These are phyloP conservation scores for Macrophya alboannulata DNA, from an alignment of 2,888 invertebrate species.

Conservation along the genomic window DNA sequence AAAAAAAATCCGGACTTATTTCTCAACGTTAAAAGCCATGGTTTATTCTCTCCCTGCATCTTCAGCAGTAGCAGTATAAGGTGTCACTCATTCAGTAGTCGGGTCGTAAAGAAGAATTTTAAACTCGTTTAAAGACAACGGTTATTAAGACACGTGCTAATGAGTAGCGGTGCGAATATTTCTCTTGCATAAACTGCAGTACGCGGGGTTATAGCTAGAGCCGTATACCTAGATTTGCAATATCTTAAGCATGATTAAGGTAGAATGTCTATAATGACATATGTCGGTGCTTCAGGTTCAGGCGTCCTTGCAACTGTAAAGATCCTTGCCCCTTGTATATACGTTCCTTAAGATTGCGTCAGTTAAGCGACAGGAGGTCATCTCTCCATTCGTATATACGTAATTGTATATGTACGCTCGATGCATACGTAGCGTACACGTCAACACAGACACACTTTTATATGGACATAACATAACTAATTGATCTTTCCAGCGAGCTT, in stretches of 20 bases:
- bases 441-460: background rate
- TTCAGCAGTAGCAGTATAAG: background rate
- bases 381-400: slow-evolving; percentile 20
- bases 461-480: slow-evolving; percentile 43
- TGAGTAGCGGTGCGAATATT: slow-evolving; percentile 4
- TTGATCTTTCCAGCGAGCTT: slow-evolving; percentile 76
- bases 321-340: slow-evolving; percentile 77
- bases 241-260: slow-evolving; percentile 23
- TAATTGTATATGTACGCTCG: background rate
- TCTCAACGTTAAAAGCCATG: background rate
- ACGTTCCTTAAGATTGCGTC: slow-evolving; percentile 52
- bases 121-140: slow-evolving; percentile 27
- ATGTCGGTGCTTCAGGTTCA: slow-evolving; percentile 68
- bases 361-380: slow-evolving; percentile 51
- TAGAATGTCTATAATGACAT: slow-evolving; percentile 62
- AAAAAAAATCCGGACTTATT: background rate
- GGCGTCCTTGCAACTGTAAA: slow-evolving; percentile 77
- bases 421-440: no score
- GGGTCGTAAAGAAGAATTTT: slow-evolving; percentile 13
- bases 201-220: background rate
- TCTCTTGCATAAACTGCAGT: background rate
- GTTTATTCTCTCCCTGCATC: background rate
- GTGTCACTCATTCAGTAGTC: background rate
- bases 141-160: slow-evolving; percentile 43
- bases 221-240: slow-evolving; percentile 4